phyloP scores from a whole-genome alignment of 2,888 invertebrate genomes.

The Idaea straminata region DNA sequence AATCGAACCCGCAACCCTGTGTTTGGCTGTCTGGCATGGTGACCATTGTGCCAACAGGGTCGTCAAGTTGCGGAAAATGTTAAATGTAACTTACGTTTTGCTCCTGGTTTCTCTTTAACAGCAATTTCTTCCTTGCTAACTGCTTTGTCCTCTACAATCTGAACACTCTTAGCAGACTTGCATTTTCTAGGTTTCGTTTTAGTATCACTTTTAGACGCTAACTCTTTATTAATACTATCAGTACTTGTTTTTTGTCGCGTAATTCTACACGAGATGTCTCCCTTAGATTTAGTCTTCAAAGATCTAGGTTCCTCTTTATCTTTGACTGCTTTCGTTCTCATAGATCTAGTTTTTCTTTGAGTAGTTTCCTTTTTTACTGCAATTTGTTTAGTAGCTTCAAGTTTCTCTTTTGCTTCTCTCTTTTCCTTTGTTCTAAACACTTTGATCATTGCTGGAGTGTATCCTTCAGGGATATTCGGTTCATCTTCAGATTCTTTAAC shows the following conservation, averaged over 20 bases:
- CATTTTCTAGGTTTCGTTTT: constrained; percentile 39
- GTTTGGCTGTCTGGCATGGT: no score
- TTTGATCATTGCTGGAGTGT: constrained; percentile 80
- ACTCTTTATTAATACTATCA: constrained; percentile 27
- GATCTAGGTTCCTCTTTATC: constrained; percentile 4
- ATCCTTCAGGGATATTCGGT: constrained; percentile 53
- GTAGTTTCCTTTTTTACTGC: constrained; percentile 38
- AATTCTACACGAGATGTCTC: constrained; percentile 28
- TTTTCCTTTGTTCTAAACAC: constrained; percentile 72
- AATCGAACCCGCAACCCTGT: no score
- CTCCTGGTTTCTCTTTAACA: constrained; percentile 31
- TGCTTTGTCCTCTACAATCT: constrained; percentile 34
- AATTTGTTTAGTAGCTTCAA: constrained; percentile 47
- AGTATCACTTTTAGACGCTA: constrained; percentile 31
- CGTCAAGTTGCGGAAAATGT: no score
- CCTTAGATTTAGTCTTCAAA: constrained; percentile 7
- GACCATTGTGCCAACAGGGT: no score
- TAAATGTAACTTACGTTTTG: constrained; percentile 39
- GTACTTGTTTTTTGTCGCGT: constrained; percentile 39
- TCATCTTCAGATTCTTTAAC: constrained; percentile 51
- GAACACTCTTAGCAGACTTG: constrained; percentile 35
- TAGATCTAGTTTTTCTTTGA: constrained; percentile 50
- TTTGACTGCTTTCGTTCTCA: background rate
- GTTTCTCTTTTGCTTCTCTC: constrained; percentile 61
- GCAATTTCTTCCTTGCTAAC: constrained; percentile 39